A percentile compares a stretch with the other conserved stretches of the same genome.
These are phyloP conservation scores for Mesoclemmys tuberculata DNA, from an alignment of 2,113 vertebrate species.

Conservation along the genomic window DNA sequence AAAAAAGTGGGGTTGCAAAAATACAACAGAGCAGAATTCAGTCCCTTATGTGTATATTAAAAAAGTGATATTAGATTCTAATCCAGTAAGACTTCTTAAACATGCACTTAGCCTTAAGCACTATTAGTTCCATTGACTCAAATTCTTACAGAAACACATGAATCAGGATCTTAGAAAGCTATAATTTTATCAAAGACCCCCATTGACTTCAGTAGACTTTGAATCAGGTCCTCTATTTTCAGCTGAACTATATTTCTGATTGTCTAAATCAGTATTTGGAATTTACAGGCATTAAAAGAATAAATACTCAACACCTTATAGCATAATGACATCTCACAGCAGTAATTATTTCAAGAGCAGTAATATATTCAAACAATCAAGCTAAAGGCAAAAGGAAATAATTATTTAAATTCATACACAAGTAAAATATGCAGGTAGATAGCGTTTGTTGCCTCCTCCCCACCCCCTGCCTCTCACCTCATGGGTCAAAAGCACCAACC, in stretches of 20 bases:
- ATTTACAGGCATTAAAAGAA: neutral
- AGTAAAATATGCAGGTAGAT: neutral
- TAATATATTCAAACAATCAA: neutral
- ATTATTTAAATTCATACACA: neutral
- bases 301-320: neutral
- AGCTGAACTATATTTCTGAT: neutral
- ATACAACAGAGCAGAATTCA: neutral
- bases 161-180: neutral
- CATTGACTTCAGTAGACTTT: neutral
- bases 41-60: neutral
- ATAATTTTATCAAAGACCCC: neutral
- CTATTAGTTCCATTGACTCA: neutral
- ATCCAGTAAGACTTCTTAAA: neutral
- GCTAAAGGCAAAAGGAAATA: neutral
- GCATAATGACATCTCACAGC: neutral
- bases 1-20: neutral
- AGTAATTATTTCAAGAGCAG: neutral
- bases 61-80: neutral
- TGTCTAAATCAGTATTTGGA: neutral
- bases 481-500: neutral
- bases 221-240: neutral
- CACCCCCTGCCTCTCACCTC: too few species aligned
- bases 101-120: neutral
- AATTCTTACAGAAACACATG: neutral
- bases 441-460: neutral